Evolutionary conservation across 2,888 invertebrate genomes (phyloP).

Genomic region (Hedychridium roseum): DNA sequence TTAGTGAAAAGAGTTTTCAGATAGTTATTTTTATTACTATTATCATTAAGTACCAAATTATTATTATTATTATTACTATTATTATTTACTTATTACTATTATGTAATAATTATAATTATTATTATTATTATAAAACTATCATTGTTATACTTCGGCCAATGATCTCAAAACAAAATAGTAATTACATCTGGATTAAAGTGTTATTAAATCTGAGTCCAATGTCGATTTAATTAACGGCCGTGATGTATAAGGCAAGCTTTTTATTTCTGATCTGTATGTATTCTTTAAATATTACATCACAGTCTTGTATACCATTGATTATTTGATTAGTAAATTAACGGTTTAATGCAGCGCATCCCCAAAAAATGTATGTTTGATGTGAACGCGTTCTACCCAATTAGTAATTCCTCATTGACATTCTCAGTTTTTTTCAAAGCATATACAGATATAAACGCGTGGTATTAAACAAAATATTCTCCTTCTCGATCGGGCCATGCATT

Average conservation of each 20-base stretch:
- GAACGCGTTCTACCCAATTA: slow-evolving; percentile 1
- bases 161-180: slow-evolving; percentile 52
- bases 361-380: slow-evolving; percentile 13
- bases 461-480: slow-evolving; percentile 19
- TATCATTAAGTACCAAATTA: slow-evolving; percentile 41
- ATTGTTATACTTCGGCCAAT: slow-evolving; percentile 57
- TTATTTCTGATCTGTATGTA: slow-evolving; percentile 41
- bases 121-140: slow-evolving; percentile 46
- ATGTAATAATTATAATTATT: slow-evolving; percentile 36
- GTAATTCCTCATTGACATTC: slow-evolving; percentile 10
- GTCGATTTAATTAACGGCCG: slow-evolving; percentile 28
- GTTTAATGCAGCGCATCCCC: slow-evolving; percentile 40
- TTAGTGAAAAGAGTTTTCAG: slow-evolving; percentile 56
- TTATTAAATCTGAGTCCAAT: slow-evolving; percentile 24
- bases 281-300: slow-evolving; percentile 36
- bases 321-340: slow-evolving; percentile 15
- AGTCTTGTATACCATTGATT: slow-evolving; percentile 12
- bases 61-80: slow-evolving; percentile 39
- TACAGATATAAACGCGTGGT: no score
- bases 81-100: slow-evolving; percentile 24
- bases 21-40: slow-evolving; percentile 58
- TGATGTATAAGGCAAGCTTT: slow-evolving; percentile 19
- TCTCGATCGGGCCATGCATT: slow-evolving; percentile 17
- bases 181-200: slow-evolving; percentile 33
- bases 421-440: no score